Evolutionary conservation across 2,888 invertebrate genomes (phyloP), one percentile per base, ranked within the genome.

Genomic region (Drosophila koepferae): DNA sequence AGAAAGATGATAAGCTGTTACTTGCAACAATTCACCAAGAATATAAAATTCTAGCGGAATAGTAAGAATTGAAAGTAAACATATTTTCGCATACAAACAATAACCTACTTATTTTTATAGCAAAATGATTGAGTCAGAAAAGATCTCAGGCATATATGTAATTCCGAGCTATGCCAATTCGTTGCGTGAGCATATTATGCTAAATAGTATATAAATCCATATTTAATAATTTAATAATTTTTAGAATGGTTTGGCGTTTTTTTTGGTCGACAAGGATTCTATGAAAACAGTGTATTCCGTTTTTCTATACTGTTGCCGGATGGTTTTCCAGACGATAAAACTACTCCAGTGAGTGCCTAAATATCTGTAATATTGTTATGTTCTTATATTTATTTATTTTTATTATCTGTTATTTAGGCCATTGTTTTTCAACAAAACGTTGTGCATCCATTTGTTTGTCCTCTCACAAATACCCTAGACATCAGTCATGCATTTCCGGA

Each of bases 1-100:
- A 85, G 70, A 85, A 86, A 31, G 91, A 94, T 70, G 95, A 94
- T 69, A 96, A 96, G 91, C 93, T 96, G 66, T 95, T 96, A 62
- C 96, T 96, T 92, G 95, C 96, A 51, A 95, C 96, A 81, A 97
- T 96, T 92, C 96, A 97, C 90, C 96, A 97, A 92, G 98, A 98
- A 93, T 98, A 98, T 90, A 96, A 96, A 85, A 96, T 98, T 82
- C 95, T 98, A 93, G 97, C 98, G 5, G 98, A 98, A 94, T 98
- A 98, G 98, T 98, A 95, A 95, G 97, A 94, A 55, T 14, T 59
- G 7, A 41, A 3, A 48, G 28, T 31, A 14, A 28, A 41, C 28
- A 16, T 10, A 44, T 63, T 34, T 49, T 2, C 8, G 23, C 12
- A 49, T 10, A 5, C 18, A 54, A 55, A 62, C n/a, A 63, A 62